These are phyloP conservation scores for Staurois parvus DNA, from an alignment of 2,797 vertebrate genomes.

Conservation along the genomic window DNA sequence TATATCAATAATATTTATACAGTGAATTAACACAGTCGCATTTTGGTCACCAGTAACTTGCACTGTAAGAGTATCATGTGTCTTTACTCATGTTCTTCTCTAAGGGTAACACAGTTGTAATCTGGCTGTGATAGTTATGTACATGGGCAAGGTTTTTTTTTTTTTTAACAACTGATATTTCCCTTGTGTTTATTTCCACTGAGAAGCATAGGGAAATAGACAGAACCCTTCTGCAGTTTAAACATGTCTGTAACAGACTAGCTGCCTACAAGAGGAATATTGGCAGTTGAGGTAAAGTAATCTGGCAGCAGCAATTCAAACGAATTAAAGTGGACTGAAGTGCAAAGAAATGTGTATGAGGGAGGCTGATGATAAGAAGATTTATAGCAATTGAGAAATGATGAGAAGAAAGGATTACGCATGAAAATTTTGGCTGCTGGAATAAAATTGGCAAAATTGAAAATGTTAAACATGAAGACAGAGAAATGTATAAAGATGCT, in stretches of 20 bases:
- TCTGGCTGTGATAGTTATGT: background rate
- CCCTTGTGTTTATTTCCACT: conserved; percentile 22
- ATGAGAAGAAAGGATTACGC: conserved; percentile 46
- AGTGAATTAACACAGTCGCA: too few relatives aligned
- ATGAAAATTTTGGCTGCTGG: conserved; percentile 26
- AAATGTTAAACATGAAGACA: conserved; percentile 3
- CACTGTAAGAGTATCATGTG: too few relatives aligned
- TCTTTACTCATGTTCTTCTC: too few relatives aligned
- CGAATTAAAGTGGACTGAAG: conserved; percentile 54
- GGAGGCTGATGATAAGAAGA: conserved; percentile 45
- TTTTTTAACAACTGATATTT: background rate
- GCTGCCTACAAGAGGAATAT: conserved; percentile 27
- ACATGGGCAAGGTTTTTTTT: background rate
- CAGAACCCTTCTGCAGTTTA: conserved; percentile 1
- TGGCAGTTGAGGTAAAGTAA: conserved; percentile 49
- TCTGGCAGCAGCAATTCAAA: conserved; percentile 41
- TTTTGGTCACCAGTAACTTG: too few relatives aligned
- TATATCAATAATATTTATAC: too few relatives aligned
- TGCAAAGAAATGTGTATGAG: conserved; percentile 34
- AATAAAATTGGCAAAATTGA: conserved; percentile 32
- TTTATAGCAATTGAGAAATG: conserved; percentile 51
- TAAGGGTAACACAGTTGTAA: background rate
- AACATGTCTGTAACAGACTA: conserved; percentile 18
- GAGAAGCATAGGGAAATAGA: conserved; percentile 26
- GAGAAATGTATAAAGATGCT: background rate